Evolutionary conservation across 2,888 invertebrate genomes (phyloP), one percentile per base, ranked within the genome.

Genomic region (Onchidella celtica): DNA sequence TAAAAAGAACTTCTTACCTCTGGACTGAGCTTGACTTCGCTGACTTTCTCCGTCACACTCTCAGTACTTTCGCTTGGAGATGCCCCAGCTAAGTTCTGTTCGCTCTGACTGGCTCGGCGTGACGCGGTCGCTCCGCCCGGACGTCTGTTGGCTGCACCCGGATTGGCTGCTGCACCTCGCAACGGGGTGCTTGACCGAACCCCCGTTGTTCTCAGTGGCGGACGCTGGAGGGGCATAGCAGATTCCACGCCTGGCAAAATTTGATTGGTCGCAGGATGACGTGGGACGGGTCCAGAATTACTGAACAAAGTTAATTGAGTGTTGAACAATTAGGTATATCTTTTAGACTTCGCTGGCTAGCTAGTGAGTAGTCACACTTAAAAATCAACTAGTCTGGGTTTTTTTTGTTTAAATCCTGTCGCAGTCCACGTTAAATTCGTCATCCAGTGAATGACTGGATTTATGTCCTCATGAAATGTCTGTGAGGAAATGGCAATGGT

Each of bases 121-220:
- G 57, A 1, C 0, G 21, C 68, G 57, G 65, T 14, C 6, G 77
- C 57, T 24, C 77, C 77, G 21, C 32, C 36, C 40, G 29, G 57
- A 24, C 55, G 66, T 77, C 77, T 55, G 27, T n/a, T 27, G 32
- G 77, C n/a, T 34, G 24, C 32, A 1, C 34, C 32, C 3, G 66
- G 68, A 57, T n/a, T 68, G 2, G 57, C 66, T 57, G 24, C 57
- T 9, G 6, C 36, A 17, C 77, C 57, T 77, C 77, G 38, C 9
- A 36, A 47, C n/a, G 77, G 77, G 24, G 77, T 68, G 55, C 34
- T 77, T 24, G 77, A 66, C 77, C 77, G 57, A 29, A 32, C 77
- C 55, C 57, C 77, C 34, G 36, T 21, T 27, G 47, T 55, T 68
- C 68, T 66, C 1, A 77, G 27, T 47, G 68, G 34, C 14, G 68